Percentiles rank a stretch among this genome's conserved stretches.
These are phyloP conservation scores for Xanthorhoe designata DNA, from an alignment of 2,888 invertebrate species.

Conservation along the genomic window DNA sequence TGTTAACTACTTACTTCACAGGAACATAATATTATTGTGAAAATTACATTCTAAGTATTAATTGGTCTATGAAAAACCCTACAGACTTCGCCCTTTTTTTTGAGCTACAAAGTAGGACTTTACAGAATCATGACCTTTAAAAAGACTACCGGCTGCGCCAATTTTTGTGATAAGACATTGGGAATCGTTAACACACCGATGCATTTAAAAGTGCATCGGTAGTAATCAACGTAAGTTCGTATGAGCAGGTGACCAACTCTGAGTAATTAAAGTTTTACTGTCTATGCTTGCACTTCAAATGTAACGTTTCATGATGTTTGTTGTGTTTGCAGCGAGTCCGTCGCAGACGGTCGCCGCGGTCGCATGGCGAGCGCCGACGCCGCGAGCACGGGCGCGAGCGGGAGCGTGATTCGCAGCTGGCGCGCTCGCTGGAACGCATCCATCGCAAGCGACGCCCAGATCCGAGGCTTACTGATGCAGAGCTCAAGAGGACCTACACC, in stretches of 20 bases:
- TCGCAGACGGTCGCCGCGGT: constrained; percentile 67
- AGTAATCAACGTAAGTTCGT: too few species aligned
- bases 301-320: background rate
- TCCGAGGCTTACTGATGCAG: constrained; percentile 77
- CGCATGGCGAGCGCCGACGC: constrained; percentile 69
- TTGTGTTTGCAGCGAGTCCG: constrained; percentile 62
- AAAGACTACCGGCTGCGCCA: constrained; percentile 14
- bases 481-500: constrained; percentile 86
- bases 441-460: constrained; percentile 78
- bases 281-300: too few species aligned
- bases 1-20: too few species aligned
- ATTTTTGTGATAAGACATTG: background rate
- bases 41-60: too few species aligned
- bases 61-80: too few species aligned
- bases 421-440: constrained; percentile 81
- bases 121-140: background rate
- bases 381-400: constrained; percentile 60
- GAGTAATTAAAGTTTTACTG: too few species aligned
- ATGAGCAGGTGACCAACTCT: too few species aligned
- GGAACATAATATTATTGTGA: too few species aligned
- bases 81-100: too few species aligned
- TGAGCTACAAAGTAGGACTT: too few species aligned
- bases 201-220: background rate
- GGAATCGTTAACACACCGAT: background rate
- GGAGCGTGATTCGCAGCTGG: constrained; percentile 71